Conservation (phyloP, 2,888 invertebrate genomes). For the Hesperia comma region DNA sequence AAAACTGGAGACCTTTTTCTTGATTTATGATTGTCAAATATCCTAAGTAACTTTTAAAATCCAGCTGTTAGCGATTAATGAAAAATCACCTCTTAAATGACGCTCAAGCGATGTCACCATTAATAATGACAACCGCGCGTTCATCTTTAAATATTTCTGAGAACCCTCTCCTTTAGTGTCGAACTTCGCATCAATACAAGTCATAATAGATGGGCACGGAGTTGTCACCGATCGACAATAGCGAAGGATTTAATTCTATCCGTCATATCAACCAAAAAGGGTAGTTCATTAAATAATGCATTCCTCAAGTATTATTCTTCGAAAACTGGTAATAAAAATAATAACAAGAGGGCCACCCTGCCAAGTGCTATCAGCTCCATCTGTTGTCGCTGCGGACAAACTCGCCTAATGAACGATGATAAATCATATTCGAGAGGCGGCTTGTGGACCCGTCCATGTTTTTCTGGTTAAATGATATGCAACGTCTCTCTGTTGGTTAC, state of each 20-base stretch:
- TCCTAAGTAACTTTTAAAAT: conserved; percentile 33
- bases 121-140: conserved; percentile 41
- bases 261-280: conserved; percentile 82
- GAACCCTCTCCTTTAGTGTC: conserved; percentile 57
- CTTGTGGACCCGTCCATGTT: conserved; percentile 67
- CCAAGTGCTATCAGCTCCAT: conserved; percentile 84
- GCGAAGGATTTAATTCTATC: conserved; percentile 80
- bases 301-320: conserved; percentile 84
- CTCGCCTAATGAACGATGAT: conserved; percentile 85
- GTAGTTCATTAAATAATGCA: conserved; percentile 83
- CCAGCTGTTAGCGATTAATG: conserved; percentile 33
- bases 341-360: conserved; percentile 84
- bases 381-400: conserved; percentile 84
- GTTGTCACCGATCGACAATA: conserved; percentile 82
- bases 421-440: conserved; percentile 84
- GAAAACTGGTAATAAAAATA: conserved; percentile 83
- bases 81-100: conserved; percentile 37
- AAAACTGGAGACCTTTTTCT: conserved; percentile 21
- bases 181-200: conserved; percentile 45
- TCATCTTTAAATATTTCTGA: conserved; percentile 51
- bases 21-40: conserved; percentile 27
- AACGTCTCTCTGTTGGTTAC: conserved; percentile 21
- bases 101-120: conserved; percentile 37
- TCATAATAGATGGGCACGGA: conserved; percentile 60
- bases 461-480: conserved; percentile 55